A percentile compares a stretch with the other conserved stretches of the same genome.
Evolutionary conservation across 2,797 vertebrate genomes (phyloP).

Genomic region (Poeciliopsis paucimaculata): DNA sequence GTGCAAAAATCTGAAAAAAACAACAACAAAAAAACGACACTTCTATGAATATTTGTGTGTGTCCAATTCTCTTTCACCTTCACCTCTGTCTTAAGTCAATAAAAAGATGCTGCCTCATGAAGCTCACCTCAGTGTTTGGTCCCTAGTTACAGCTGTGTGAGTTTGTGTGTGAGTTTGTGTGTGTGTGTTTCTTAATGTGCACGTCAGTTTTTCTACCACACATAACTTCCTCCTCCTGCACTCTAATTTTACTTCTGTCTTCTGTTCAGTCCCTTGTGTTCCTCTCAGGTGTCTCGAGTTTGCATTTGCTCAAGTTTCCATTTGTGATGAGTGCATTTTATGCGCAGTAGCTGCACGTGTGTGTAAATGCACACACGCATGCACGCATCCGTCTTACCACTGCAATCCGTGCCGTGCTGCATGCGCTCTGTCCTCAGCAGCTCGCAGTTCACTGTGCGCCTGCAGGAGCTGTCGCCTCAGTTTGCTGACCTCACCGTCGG

Average conservation of each 20-base stretch:
- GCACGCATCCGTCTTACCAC: slow-evolving; percentile 79
- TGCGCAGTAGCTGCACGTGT: not conserved
- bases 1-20: not conserved
- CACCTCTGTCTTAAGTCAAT: slow-evolving; percentile 45
- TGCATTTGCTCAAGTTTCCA: slow-evolving; percentile 5
- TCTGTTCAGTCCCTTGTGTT: slow-evolving; percentile 10
- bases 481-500: slow-evolving; percentile 83
- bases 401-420: slow-evolving; percentile 82
- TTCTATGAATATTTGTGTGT: slow-evolving; percentile 16
- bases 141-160: slow-evolving; percentile 20
- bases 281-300: not conserved
- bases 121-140: slow-evolving; percentile 33
- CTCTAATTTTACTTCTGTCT: slow-evolving; percentile 46
- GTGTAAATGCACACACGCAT: not conserved
- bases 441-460: slow-evolving; percentile 84
- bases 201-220: not conserved
- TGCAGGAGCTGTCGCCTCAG: slow-evolving; percentile 88
- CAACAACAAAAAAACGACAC: not conserved
- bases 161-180: not conserved
- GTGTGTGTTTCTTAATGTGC: slow-evolving; percentile 1
- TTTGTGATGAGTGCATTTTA: not conserved
- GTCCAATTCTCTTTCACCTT: slow-evolving; percentile 45
- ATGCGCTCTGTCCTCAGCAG: slow-evolving; percentile 82
- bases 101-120: slow-evolving; percentile 43
- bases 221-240: slow-evolving; percentile 22